Evolutionary conservation across 2,888 invertebrate genomes (phyloP).

Genomic region (Tortricodes alternella): DNA sequence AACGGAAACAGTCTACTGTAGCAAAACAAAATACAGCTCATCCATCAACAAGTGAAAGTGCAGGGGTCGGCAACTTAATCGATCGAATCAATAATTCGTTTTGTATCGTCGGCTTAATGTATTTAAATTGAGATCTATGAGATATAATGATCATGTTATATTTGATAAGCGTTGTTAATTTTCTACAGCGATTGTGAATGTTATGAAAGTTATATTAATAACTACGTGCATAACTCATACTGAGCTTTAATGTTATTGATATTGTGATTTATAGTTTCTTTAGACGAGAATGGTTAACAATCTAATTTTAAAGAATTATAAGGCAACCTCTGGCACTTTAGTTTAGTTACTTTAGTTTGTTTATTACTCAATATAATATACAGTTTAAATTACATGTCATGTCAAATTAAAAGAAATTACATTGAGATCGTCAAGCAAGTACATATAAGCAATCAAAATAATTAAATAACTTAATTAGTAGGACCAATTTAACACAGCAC

Average conservation of each 20-base stretch:
- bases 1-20: conserved; percentile 26
- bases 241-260: conserved; percentile 17
- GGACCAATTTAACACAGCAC: no score
- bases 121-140: conserved; percentile 17
- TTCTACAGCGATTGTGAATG: conserved; percentile 13
- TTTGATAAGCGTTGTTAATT: conserved; percentile 22
- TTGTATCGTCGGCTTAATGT: conserved; percentile 3
- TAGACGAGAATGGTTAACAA: background rate
- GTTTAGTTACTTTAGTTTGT: no score
- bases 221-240: background rate
- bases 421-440: no score
- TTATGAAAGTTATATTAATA: conserved; percentile 20
- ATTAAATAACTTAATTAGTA: no score
- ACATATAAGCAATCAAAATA: no score
- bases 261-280: conserved; percentile 4
- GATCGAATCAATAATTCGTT: conserved; percentile 16
- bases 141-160: conserved; percentile 18
- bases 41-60: conserved; percentile 31
- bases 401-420: no score
- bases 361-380: no score
- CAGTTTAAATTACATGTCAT: no score
- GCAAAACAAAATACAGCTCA: conserved; percentile 27
- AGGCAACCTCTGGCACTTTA: no score
- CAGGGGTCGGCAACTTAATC: conserved; percentile 28
- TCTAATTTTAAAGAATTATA: no score